phyloP scores from a whole-genome alignment of 2,797 vertebrate species.

The Ficedula albicollis region DNA sequence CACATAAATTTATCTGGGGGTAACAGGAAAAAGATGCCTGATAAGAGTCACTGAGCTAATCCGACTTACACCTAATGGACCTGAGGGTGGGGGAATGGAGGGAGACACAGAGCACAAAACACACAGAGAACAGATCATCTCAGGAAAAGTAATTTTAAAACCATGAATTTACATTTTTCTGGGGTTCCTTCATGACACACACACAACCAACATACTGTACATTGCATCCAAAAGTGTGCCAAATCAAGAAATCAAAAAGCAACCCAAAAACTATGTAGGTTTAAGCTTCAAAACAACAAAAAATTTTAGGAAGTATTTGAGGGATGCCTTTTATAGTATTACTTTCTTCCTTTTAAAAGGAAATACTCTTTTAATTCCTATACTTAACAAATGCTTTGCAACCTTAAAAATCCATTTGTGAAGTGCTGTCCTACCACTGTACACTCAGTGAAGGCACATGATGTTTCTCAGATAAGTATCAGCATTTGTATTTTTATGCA shows the following conservation, averaged over 20 bases:
- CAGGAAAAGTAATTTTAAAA: neutral
- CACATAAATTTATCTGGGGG: neutral
- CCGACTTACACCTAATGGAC: neutral
- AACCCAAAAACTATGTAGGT: neutral
- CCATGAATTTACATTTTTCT: neutral
- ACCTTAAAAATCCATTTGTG: neutral
- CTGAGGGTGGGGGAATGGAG: neutral
- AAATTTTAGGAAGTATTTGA: neutral
- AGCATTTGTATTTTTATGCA: accelerated
- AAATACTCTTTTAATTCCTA: neutral
- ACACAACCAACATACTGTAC: neutral
- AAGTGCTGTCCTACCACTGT: neutral
- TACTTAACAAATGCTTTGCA: neutral
- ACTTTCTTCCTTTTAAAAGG: neutral
- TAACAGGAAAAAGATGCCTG: constrained; percentile 10
- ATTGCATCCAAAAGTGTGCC: neutral
- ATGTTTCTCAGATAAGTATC: neutral
- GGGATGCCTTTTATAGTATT: neutral
- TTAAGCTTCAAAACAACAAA: neutral
- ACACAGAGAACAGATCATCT: neutral
- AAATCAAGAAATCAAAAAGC: neutral
- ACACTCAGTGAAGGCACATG: neutral
- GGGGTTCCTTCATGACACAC: neutral
- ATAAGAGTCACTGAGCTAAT: constrained; percentile 40
- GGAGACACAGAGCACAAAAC: accelerated